Conservation (phyloP, 2,888 invertebrate species). For the Rambutsinella grinnellia region DNA sequence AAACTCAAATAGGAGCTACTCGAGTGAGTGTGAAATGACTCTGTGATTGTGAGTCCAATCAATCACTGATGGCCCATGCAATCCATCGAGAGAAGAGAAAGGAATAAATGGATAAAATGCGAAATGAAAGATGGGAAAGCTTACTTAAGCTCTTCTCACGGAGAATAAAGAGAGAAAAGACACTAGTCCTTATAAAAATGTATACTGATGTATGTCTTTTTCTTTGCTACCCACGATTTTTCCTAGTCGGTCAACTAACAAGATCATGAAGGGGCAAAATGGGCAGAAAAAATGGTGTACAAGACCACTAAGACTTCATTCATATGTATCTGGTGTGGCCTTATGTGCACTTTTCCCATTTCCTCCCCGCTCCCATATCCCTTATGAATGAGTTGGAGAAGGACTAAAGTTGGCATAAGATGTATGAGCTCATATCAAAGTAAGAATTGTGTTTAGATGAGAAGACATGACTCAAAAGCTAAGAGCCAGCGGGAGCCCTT, state of each 20-base stretch:
- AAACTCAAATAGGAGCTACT: too few relatives aligned
- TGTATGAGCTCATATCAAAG: constrained; percentile 37
- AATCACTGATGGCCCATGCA: constrained; percentile 47
- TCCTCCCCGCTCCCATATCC: too few relatives aligned
- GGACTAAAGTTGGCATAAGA: constrained; percentile 28
- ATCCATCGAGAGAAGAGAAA: not conserved
- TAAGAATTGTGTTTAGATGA: constrained; percentile 48
- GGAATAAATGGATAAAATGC: constrained; percentile 46
- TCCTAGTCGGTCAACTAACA: constrained; percentile 50
- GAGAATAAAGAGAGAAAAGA: not conserved
- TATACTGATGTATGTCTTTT: not conserved
- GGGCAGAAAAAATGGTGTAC: too few relatives aligned
- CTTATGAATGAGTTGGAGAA: not conserved
- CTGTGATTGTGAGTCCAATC: constrained; percentile 46
- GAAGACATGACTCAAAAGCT: constrained; percentile 49
- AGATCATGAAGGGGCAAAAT: constrained; percentile 22
- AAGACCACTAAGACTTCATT: too few relatives aligned
- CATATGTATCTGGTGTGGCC: too few relatives aligned
- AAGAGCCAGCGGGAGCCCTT: constrained; percentile 47
- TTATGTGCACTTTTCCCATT: too few relatives aligned
- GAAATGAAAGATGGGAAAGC: constrained; percentile 47
- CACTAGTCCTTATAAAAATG: too few relatives aligned
- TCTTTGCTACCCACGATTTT: too few relatives aligned
- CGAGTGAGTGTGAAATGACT: constrained; percentile 51
- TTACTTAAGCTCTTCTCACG: constrained; percentile 26